These are phyloP conservation scores for Cyclophora punctaria DNA, from an alignment of 2,888 invertebrate genomes.

Conservation along the genomic window DNA sequence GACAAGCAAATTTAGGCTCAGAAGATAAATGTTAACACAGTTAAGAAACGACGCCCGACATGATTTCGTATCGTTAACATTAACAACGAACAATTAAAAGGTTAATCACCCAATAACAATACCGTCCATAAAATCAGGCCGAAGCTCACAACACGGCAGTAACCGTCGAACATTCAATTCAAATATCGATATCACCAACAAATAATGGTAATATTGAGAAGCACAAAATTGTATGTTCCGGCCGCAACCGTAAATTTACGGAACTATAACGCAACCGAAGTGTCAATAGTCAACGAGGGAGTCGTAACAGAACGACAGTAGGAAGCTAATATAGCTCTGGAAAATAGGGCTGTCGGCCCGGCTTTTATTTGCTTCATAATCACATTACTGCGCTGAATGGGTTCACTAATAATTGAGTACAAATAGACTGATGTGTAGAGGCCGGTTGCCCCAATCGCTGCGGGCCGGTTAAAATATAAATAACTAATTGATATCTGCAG, in stretches of 20 bases:
- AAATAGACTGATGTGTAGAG: no score
- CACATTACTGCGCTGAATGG: no score
- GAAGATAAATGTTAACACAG: no score
- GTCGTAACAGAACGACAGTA: conserved; percentile 25
- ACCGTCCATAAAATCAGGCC: background rate
- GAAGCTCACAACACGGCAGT: background rate
- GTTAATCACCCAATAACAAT: background rate
- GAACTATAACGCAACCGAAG: conserved; percentile 21
- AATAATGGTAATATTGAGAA: conserved; percentile 3
- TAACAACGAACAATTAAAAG: no score
- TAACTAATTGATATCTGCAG: no score
- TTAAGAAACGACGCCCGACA: no score
- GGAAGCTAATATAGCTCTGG: conserved; percentile 21
- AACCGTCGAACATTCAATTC: conserved; percentile 4
- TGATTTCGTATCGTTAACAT: no score
- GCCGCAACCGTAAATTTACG: conserved; percentile 16
- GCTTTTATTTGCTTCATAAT: no score
- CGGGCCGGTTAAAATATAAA: no score
- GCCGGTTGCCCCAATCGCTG: no score
- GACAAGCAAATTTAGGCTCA: no score
- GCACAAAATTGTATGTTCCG: conserved; percentile 3
- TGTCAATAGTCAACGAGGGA: conserved; percentile 30
- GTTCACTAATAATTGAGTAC: no score
- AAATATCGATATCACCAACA: conserved; percentile 5
- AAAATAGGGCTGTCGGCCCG: conserved; percentile 14